These are phyloP conservation scores for Lycocorax pyrrhopterus DNA, from an alignment of 2,113 vertebrate genomes.

Conservation along the genomic window DNA sequence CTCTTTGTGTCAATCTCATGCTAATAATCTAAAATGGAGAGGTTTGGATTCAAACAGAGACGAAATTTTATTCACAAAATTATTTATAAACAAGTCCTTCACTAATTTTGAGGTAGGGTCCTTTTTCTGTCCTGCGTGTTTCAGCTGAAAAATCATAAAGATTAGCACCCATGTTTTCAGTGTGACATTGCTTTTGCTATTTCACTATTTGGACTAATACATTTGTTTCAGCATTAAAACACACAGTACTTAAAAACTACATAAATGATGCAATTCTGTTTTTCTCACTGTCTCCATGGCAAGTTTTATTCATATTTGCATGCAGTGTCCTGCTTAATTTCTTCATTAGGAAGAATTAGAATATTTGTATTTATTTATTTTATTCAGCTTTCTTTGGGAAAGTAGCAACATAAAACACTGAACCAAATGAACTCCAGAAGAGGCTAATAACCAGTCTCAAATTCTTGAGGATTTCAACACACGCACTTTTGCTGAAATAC, in stretches of 20 bases:
- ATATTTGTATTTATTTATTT: not conserved
- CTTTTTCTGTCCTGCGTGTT: not conserved
- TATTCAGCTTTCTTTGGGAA: not conserved
- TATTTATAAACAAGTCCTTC: not conserved
- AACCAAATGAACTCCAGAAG: not conserved
- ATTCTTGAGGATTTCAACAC: not conserved
- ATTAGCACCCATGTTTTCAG: not conserved
- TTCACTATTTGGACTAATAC: not conserved
- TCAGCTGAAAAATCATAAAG: not conserved
- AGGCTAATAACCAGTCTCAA: not conserved
- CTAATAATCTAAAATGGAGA: not conserved
- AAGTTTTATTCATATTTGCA: not conserved
- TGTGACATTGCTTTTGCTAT: not conserved
- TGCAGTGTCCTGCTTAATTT: not conserved
- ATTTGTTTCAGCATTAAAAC: not conserved
- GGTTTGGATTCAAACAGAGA: not conserved
- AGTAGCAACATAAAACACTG: not conserved
- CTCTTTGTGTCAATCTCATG: not conserved
- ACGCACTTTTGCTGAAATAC: rapidly evolving
- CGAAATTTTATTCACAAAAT: not conserved
- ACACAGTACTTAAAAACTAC: not conserved
- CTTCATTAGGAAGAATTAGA: not conserved
- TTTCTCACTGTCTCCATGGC: not conserved
- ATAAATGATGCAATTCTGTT: not conserved
- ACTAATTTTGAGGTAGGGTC: not conserved